These are phyloP conservation scores for Malacoraja senta DNA, from an alignment of 2,797 vertebrate genomes.

Conservation along the genomic window DNA sequence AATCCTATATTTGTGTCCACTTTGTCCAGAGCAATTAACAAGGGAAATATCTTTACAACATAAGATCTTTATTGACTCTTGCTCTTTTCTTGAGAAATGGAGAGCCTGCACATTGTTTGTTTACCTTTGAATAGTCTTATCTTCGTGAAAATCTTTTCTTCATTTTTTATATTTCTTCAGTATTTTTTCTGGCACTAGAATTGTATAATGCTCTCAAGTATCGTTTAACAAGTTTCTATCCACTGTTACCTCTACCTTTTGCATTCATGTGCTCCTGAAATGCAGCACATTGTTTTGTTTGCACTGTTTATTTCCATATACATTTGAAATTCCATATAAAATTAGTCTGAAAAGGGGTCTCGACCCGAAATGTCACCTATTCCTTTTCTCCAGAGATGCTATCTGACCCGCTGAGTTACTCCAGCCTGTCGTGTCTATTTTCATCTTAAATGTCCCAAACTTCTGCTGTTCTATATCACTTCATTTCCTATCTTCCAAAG, in stretches of 20 bases:
- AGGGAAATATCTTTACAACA: not conserved
- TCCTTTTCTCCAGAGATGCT: too few species aligned
- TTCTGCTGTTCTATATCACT: not conserved
- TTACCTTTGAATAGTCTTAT: not conserved
- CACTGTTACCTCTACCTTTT: not conserved
- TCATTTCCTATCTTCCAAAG: not conserved
- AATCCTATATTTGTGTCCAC: not conserved
- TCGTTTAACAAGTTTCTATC: not conserved
- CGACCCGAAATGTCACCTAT: too few species aligned
- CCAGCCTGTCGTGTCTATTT: too few species aligned
- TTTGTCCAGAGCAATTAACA: not conserved
- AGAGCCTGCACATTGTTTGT: not conserved
- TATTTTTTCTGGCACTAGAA: not conserved
- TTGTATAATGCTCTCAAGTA: not conserved
- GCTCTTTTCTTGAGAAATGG: not conserved
- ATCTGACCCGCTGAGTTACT: too few species aligned
- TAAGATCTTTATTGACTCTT: not conserved
- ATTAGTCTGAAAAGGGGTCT: too few species aligned
- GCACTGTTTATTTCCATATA: not conserved
- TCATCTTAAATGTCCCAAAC: not conserved
- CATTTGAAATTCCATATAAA: too few species aligned
- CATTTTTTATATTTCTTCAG: not conserved
- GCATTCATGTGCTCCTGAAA: not conserved
- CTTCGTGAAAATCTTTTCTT: not conserved
- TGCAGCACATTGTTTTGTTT: not conserved